Evolutionary conservation across 2,113 vertebrate genomes (phyloP).

Genomic region (Mastomys natalensis): DNA sequence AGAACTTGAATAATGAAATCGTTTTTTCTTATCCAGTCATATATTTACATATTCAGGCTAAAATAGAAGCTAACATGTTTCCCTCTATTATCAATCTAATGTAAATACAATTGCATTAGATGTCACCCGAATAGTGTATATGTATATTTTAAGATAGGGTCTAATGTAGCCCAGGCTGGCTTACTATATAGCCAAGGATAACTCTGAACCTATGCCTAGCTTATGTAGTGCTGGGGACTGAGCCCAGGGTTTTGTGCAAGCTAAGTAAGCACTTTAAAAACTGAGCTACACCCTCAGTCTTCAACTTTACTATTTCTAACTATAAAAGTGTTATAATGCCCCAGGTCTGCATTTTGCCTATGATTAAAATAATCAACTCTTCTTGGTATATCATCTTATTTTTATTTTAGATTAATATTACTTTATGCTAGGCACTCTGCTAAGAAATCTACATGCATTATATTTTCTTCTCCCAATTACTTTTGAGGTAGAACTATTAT

Average conservation of each 20-base stretch:
- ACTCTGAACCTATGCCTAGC: too few species aligned
- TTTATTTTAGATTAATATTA: conserved; percentile 47
- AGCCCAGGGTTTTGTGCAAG: not conserved
- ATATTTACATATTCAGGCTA: not conserved
- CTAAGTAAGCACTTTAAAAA: not conserved
- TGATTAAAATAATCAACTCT: not conserved
- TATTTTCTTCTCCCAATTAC: conserved; percentile 39
- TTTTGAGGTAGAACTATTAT: conserved; percentile 75
- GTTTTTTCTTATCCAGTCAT: not conserved
- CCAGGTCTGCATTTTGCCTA: not conserved
- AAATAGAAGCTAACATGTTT: not conserved
- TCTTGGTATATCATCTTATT: not conserved
- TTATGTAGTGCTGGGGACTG: not conserved
- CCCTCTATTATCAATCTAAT: not conserved
- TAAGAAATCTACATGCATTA: conserved; percentile 57
- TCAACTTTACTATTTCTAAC: not conserved
- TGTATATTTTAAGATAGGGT: not conserved
- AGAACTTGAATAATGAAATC: not conserved
- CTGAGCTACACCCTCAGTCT: not conserved
- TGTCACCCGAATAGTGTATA: not conserved
- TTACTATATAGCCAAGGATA: not conserved
- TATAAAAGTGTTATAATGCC: not conserved
- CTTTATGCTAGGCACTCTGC: conserved; percentile 67
- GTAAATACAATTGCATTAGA: not conserved
- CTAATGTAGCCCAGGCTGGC: not conserved